Evolutionary conservation across 2,797 vertebrate genomes (phyloP), one percentile per base, ranked within the genome.

Genomic region (Cetoscarus ocellatus): DNA sequence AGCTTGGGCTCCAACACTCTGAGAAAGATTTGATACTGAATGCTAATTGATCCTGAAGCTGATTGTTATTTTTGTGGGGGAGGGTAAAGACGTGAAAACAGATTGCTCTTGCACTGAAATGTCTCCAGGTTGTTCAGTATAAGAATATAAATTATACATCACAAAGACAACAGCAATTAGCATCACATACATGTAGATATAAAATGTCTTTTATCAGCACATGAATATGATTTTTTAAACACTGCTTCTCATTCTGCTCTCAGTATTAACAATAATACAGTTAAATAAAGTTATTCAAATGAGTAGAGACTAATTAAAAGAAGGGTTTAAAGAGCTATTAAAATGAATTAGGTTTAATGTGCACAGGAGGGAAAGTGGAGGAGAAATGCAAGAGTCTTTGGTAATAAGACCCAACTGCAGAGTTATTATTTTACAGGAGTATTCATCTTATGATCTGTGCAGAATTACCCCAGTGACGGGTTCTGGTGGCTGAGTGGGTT

Each of bases 31-130:
- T 81, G 73, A 82, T 68, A 39, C 67, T 62, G 61, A 72, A 78
- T 72, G 79, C 73, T 88, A 91, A 90, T 92, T 84, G 79, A 85
- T 87, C 72, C 67, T 44, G 63, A 79, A 72, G 67, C 67, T 85
- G 73, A 89, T 87, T 87, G 84, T 80, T 76, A 61, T 7, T 5
- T 42, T 27, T 66, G 53, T 59, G 75, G 71, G 61, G 82, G 78
- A 66, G 72, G 64, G 56, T 1, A 47, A 48, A 15, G 12, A 71
- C 52, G 57, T 63, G 49, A 67, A 63, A 84, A 76, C 45, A 6
- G 13, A 45, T 57, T 69, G 66, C 71, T 61, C 51, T 13, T 40
- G 34, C 39, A 51, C 14, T 55, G 42, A 79, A 73, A 60, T 62
- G 44, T 59, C 64, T 73, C 59, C 67, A 42, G 62, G 42, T 85